Base-by-base conservation (phyloP, 1,140 invertebrate genomes). In the Neuroterus valhalla region DNA sequence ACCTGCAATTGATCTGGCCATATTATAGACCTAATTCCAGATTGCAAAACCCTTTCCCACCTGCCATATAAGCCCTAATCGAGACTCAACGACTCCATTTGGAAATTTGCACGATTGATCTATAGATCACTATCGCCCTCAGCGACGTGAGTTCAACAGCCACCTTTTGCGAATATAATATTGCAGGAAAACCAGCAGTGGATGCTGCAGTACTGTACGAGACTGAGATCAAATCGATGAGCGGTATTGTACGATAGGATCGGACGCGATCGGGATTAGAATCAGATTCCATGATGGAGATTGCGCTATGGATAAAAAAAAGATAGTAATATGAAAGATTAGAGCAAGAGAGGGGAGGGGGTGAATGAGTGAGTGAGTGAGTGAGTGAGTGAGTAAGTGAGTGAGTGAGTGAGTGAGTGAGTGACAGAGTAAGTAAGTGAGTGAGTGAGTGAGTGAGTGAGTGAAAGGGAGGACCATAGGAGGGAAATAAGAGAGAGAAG, bases 401-500 rank as follows among this genome's bases (percentile, higher is more conserved):
- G 66, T 74, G 74, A 80, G 67, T 71, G 70, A 74, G n/a, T 21
- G 69, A 79, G 66, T 74, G 74, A 80, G 67, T 71, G 70, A 74
- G n/a, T n/a, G n/a, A n/a, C n/a, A n/a, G n/a, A n/a, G n/a, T n/a
- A n/a, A n/a, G n/a, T n/a, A n/a, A n/a, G n/a, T 21, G 69, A 79
- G 66, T 74, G 74, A 80, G 67, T 71, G 70, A 74, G n/a, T n/a
- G n/a, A n/a, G n/a, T 21, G 69, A 79, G 66, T 74, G 74, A 80
- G 67, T 71, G 70, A 74, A 75, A 78, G 80, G 77, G 44, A 73
- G 71, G n/a, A 68, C 76, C 72, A 23, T 19, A 38, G 45, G 42
- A 45, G 62, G 73, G 55, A 50, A 73, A 70, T 50, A 75, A 68
- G 68, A 78, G 76, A 80, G 79, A 78, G 80, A 79, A 73, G 82